Evolutionary conservation across 92 coral and sea anemone genomes (phyloP).

Genomic region (Desmophyllum pertusum): DNA sequence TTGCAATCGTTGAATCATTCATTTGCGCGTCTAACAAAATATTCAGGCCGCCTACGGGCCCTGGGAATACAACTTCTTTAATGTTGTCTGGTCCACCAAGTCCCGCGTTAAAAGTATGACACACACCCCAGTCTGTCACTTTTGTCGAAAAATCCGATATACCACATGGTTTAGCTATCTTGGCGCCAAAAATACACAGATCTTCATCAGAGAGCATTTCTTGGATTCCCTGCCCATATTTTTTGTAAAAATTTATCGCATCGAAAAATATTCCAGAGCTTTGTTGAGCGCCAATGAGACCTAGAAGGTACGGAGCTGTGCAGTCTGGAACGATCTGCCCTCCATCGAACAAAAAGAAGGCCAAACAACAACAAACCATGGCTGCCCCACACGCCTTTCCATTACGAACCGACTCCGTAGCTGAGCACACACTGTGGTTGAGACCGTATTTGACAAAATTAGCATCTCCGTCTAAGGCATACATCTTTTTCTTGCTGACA

Average conservation of each 20-base stretch:
- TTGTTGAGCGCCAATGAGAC: conserved; percentile 22
- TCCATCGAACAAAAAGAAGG: background rate
- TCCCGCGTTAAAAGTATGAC: conserved; percentile 46
- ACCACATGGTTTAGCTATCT: background rate
- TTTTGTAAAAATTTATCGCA: conserved; percentile 15
- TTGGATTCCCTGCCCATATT: conserved; percentile 19
- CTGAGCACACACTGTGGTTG: conserved; percentile 70
- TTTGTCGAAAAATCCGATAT: background rate
- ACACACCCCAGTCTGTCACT: conserved; percentile 22
- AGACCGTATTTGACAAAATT: conserved; percentile 40
- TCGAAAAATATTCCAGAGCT: conserved; percentile 29
- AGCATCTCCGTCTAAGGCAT: conserved; percentile 52
- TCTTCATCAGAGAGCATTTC: conserved; percentile 24
- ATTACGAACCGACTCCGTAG: conserved; percentile 60
- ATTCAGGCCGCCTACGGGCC: conserved; percentile 27
- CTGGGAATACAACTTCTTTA: background rate
- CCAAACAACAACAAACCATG: conserved; percentile 64
- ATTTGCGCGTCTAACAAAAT: conserved; percentile 22
- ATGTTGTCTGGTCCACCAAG: conserved; percentile 9
- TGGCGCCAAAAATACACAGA: conserved; percentile 2
- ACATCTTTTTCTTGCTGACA: conserved; percentile 57
- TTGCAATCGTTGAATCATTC: conserved; percentile 36
- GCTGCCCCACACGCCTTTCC: conserved; percentile 75
- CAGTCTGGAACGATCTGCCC: conserved; percentile 35
- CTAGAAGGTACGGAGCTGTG: conserved; percentile 8